Conservation (phyloP, 2,797 vertebrate genomes). For the Hippoglossus hippoglossus region DNA sequence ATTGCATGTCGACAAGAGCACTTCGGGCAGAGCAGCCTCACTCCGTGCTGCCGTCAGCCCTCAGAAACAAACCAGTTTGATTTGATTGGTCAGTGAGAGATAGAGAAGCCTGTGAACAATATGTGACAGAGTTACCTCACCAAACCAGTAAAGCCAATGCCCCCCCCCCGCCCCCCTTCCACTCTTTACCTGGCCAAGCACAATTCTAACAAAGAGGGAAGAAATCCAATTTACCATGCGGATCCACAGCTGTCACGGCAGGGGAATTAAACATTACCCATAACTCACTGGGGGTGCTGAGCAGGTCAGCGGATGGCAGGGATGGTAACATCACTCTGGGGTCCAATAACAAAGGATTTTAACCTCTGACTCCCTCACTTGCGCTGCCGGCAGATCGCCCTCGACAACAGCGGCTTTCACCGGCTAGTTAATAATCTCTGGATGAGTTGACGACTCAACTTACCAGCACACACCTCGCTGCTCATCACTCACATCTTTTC, state of each 20-base stretch:
- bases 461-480: conserved; percentile 17
- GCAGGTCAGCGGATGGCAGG: conserved; percentile 74
- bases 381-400: conserved; percentile 56
- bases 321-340: conserved; percentile 78
- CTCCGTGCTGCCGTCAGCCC: conserved; percentile 51
- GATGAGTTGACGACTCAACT: conserved; percentile 54
- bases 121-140: conserved; percentile 68
- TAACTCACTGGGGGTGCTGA: conserved; percentile 77
- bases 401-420: conserved; percentile 40
- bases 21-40: conserved; percentile 44
- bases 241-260: conserved; percentile 77
- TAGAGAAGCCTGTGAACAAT: conserved; percentile 54
- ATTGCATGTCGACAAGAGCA: conserved; percentile 54
- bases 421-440: conserved; percentile 59
- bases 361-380: conserved; percentile 76
- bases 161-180: too few species aligned
- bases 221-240: conserved; percentile 81
- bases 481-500: conserved; percentile 38
- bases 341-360: conserved; percentile 82
- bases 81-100: conserved; percentile 76
- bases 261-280: conserved; percentile 83
- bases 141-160: conserved; percentile 43
- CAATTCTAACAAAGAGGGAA: conserved; percentile 62
- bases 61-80: conserved; percentile 63
- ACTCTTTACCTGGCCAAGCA: conserved; percentile 66